Percentiles rank a stretch among this genome's conserved stretches.
These are phyloP conservation scores for Melanotus villosus DNA, from an alignment of 2,888 invertebrate species.

Conservation along the genomic window DNA sequence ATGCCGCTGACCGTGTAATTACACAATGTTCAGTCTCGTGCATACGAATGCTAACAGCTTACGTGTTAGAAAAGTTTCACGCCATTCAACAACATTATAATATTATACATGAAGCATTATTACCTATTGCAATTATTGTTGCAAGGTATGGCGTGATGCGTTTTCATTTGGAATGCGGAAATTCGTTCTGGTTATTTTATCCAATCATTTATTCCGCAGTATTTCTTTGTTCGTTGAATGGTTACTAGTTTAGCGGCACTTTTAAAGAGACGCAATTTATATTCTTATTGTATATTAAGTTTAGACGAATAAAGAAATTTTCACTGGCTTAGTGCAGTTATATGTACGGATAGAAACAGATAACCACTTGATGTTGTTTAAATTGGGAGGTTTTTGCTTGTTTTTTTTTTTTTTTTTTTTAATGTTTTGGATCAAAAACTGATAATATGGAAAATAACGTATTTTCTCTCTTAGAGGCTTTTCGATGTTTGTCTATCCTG, in stretches of 20 bases:
- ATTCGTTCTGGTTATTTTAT: conserved; percentile 25
- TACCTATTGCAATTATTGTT: conserved; percentile 35
- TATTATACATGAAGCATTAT: conserved; percentile 34
- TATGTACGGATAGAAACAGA: too few relatives aligned
- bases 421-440: too few relatives aligned
- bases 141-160: conserved; percentile 33
- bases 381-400: too few relatives aligned
- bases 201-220: conserved; percentile 16
- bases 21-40: conserved; percentile 33
- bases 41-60: conserved; percentile 36
- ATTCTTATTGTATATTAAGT: conserved; percentile 3
- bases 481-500: too few relatives aligned
- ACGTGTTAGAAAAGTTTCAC: conserved; percentile 45
- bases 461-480: too few relatives aligned
- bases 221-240: conserved; percentile 13
- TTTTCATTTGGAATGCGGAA: conserved; percentile 42
- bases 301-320: conserved; percentile 1
- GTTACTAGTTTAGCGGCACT: not conserved
- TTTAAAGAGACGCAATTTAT: conserved; percentile 16
- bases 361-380: too few relatives aligned
- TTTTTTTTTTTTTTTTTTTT: too few relatives aligned
- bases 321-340: conserved; percentile 2
- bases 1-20: conserved; percentile 16
- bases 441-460: too few relatives aligned
- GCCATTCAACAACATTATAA: conserved; percentile 43